Conservation (phyloP, 2,113 vertebrate genomes). For the Echinops telfairi region DNA sequence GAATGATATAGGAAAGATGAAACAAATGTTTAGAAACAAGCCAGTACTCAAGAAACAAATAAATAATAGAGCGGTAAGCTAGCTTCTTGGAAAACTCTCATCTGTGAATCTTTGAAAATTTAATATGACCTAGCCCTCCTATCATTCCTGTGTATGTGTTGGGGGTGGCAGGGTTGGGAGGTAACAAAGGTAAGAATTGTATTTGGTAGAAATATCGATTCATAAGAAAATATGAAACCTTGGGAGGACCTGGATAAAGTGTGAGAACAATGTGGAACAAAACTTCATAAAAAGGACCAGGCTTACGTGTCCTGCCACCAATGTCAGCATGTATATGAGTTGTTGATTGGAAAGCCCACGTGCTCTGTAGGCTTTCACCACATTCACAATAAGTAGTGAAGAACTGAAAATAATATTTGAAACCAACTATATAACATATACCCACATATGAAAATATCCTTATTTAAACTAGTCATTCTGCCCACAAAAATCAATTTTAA, state of each 20-base stretch:
- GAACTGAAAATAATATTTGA: not conserved
- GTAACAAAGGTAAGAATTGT: not conserved
- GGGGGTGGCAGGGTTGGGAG: not conserved
- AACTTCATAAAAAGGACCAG: too few relatives aligned
- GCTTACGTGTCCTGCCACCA: too few relatives aligned
- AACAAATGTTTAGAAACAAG: not conserved
- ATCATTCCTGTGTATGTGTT: not conserved
- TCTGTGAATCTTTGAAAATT: constrained; percentile 6
- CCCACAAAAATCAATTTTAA: not conserved
- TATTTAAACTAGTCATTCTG: constrained; percentile 4
- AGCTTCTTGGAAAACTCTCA: not conserved
- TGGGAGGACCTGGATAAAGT: too few relatives aligned
- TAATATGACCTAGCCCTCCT: not conserved
- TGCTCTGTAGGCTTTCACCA: too few relatives aligned
- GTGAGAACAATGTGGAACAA: too few relatives aligned
- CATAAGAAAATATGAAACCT: not conserved
- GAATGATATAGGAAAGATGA: not conserved
- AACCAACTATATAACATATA: not conserved
- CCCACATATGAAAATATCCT: not conserved
- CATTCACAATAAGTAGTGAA: too few relatives aligned
- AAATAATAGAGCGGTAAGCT: too few relatives aligned
- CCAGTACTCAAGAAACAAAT: not conserved
- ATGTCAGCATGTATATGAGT: too few relatives aligned
- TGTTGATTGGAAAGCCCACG: too few relatives aligned
- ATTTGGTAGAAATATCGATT: not conserved